Conservation (phyloP, 2,888 invertebrate genomes). For the Malacosoma neustria region DNA sequence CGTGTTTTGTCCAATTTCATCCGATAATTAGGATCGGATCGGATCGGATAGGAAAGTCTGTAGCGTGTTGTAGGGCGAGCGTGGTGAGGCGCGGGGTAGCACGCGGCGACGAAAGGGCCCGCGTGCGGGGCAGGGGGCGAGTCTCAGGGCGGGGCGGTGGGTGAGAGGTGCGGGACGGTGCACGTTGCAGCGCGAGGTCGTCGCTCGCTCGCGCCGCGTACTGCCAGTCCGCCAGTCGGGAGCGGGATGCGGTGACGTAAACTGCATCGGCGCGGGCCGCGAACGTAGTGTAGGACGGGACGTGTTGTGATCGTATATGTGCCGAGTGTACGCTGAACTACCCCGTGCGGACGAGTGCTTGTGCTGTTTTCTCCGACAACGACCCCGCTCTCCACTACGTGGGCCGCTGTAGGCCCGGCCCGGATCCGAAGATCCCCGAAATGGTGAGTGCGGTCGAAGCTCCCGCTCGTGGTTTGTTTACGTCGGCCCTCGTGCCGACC, state of each 20-base stretch:
- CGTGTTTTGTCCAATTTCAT: no score
- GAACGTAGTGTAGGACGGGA: constrained; percentile 71
- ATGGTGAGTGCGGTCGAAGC: constrained; percentile 74
- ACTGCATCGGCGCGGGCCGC: constrained; percentile 71
- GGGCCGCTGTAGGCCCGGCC: constrained; percentile 40
- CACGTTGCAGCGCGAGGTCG: constrained; percentile 72
- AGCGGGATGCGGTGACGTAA: constrained; percentile 75
- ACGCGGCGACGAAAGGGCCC: constrained; percentile 29
- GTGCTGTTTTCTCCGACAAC: constrained; percentile 49
- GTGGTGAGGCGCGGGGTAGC: constrained; percentile 15
- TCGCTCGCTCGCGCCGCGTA: constrained; percentile 58
- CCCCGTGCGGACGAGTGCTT: constrained; percentile 52
- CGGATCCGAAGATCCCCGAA: constrained; percentile 58
- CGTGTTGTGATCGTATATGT: constrained; percentile 53
- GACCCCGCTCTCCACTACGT: constrained; percentile 66
- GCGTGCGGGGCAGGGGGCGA: constrained; percentile 26
- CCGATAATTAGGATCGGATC: no score
- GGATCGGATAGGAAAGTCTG: no score
- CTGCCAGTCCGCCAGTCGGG: constrained; percentile 70
- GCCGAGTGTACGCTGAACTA: constrained; percentile 44
- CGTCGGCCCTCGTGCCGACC: constrained; percentile 62
- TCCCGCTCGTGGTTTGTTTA: constrained; percentile 69
- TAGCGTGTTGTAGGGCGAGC: constrained; percentile 59
- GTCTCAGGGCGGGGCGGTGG: constrained; percentile 33
- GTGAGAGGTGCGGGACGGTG: constrained; percentile 53